A percentile compares a stretch with the other conserved stretches of the same genome.
These are phyloP conservation scores for Lacerta bilineata DNA, from an alignment of 2,797 vertebrate species.

Conservation along the genomic window DNA sequence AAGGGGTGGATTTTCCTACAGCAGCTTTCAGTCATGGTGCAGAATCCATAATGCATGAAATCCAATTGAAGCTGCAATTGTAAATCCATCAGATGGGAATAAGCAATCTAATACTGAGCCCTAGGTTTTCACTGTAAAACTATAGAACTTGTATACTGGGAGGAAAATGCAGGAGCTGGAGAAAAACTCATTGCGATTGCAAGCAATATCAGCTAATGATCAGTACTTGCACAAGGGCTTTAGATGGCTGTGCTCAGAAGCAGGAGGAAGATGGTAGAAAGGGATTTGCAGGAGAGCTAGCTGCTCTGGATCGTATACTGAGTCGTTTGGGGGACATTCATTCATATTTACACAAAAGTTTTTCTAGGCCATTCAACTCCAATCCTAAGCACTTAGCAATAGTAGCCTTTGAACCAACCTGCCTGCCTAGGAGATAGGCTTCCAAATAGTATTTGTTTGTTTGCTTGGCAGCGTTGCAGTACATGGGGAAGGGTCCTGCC, in stretches of 20 bases:
- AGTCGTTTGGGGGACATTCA: neutral
- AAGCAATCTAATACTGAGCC: conserved; percentile 21
- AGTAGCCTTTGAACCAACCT: neutral
- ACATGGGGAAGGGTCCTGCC: neutral
- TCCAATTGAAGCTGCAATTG: conserved; percentile 6
- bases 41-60: conserved; percentile 35
- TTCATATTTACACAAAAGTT: neutral
- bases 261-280: neutral
- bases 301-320: too few species aligned
- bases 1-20: conserved; percentile 38
- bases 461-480: too few species aligned
- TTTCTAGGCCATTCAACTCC: neutral
- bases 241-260: neutral
- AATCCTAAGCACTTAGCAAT: neutral
- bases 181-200: neutral
- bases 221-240: neutral
- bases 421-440: neutral
- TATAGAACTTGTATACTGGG: conserved; percentile 18
- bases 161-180: neutral
- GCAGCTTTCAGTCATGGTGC: conserved; percentile 1
- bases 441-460: neutral
- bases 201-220: neutral
- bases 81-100: conserved; percentile 16
- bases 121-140: conserved; percentile 12
- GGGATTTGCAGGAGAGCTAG: neutral